Evolutionary conservation across 2,113 vertebrate genomes (phyloP).

Genomic region (Sebastes schlegelii): DNA sequence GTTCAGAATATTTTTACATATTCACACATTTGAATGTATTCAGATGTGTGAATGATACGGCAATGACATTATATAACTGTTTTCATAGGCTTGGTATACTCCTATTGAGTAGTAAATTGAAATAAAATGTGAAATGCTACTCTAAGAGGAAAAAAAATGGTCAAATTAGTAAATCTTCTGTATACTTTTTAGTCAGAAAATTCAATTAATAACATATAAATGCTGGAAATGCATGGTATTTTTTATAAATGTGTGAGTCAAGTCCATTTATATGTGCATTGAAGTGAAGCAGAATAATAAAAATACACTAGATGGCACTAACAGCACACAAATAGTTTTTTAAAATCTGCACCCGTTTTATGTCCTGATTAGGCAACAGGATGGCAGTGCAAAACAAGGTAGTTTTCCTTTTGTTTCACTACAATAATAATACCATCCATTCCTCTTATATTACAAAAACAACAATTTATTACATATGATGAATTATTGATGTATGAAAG

Average conservation of each 20-base stretch:
- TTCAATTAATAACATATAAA: not conserved
- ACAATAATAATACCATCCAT: constrained; percentile 25
- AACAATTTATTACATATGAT: constrained; percentile 37
- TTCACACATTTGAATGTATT: too few relatives aligned
- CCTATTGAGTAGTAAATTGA: not conserved
- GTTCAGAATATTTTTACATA: too few relatives aligned
- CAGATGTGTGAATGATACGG: too few relatives aligned
- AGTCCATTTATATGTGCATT: not conserved
- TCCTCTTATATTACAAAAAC: constrained; percentile 17
- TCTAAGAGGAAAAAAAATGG: not conserved
- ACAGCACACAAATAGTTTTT: not conserved
- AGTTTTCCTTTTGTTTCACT: not conserved
- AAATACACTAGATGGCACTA: constrained; percentile 60
- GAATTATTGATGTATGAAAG: constrained; percentile 21
- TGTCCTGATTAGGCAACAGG: constrained; percentile 40
- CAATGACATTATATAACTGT: not conserved
- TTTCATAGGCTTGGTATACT: too few relatives aligned
- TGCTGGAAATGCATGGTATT: not conserved
- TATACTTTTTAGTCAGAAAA: not conserved
- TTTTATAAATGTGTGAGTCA: not conserved
- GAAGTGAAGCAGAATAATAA: not conserved
- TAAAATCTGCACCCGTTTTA: not conserved
- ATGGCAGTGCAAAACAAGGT: constrained; percentile 37
- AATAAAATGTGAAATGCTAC: not conserved
- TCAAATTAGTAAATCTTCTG: too few relatives aligned